Base-by-base conservation (phyloP, 2,888 invertebrate species). In the Apodemia zela region DNA sequence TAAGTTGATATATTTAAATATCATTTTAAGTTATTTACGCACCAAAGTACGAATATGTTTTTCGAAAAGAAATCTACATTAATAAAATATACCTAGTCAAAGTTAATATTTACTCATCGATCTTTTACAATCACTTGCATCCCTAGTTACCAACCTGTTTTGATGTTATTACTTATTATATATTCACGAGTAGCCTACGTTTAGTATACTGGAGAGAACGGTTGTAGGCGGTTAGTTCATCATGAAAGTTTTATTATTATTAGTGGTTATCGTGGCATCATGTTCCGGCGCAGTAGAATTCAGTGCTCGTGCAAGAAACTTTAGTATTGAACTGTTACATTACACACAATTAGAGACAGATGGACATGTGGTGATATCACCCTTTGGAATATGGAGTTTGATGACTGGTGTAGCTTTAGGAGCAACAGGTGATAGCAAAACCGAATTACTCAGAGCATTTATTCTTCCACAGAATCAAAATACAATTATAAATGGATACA, bases 301-400 rank as follows among this genome's bases (percentile, higher is more conserved):
- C 68, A 84, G 80, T 74, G 85, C 82, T 21, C 73, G 88, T 66
- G 82, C 88, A 13, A 78, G 89, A 60, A 90, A 89, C 66, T 90
- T 90, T 66, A 90, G 90, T 66, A 78, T 90, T 11, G 89, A 88
- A 69, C 67, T 91, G 0, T 68, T 91, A n/a, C 80, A 90, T 67
- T 77, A 82, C 51, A 89, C 90, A 3, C 87, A 85, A 21, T 67
- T 74, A 17, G 82, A 87, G 67, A 84, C 84, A 0, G 75, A 79
- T 2, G 85, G 87, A 0, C 90, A 91, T 71, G 84, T 89, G 0
- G 90, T 90, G 63, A 84, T 91, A 63, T 89, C 91, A 1, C 92
- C 92, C 0, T 89, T 89, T 63, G 92, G 92, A 68, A 86, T 92
- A 71, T 92, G 92, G 92, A 87, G 84, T 11, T 71, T 92, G n/a